A percentile compares a stretch with the other conserved stretches of the same genome.
Conservation (phyloP, 2,797 vertebrate species). For the Lutjanus argentimaculatus region DNA sequence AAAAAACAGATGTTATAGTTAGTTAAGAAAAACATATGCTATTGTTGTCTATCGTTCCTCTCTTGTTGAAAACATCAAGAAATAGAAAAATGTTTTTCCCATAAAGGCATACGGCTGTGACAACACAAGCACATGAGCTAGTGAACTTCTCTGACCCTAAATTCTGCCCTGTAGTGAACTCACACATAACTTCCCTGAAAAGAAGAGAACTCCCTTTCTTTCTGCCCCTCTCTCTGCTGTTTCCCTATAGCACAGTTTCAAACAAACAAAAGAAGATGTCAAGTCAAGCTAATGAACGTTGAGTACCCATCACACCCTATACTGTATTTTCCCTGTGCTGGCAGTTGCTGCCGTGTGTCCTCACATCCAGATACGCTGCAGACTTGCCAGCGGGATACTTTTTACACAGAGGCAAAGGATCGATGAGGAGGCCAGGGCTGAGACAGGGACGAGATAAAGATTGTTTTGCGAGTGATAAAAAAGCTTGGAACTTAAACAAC, state of each 20-base stretch:
- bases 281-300: constrained; percentile 1
- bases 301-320: neutral
- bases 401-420: constrained; percentile 49
- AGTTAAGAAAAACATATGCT: neutral
- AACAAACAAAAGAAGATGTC: neutral
- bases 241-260: neutral
- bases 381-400: constrained; percentile 11
- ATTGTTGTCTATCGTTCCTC: constrained; percentile 8
- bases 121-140: constrained; percentile 51
- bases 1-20: neutral
- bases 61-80: constrained; percentile 28
- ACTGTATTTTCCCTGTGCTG: constrained; percentile 21
- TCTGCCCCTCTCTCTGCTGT: neutral
- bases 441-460: constrained; percentile 71
- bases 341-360: neutral
- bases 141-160: constrained; percentile 62
- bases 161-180: constrained; percentile 61
- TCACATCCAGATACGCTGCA: constrained; percentile 23
- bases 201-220: constrained; percentile 33
- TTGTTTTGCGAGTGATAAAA: constrained; percentile 72
- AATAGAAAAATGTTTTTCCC: constrained; percentile 33
- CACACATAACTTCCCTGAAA: constrained; percentile 44
- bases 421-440: constrained; percentile 60
- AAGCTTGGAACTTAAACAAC: constrained; percentile 68
- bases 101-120: constrained; percentile 58